A percentile compares a stretch with the other conserved stretches of the same genome.
These are phyloP conservation scores for Thysanoteuthis rhombus DNA, from an alignment of 2,888 invertebrate genomes.

Conservation along the genomic window DNA sequence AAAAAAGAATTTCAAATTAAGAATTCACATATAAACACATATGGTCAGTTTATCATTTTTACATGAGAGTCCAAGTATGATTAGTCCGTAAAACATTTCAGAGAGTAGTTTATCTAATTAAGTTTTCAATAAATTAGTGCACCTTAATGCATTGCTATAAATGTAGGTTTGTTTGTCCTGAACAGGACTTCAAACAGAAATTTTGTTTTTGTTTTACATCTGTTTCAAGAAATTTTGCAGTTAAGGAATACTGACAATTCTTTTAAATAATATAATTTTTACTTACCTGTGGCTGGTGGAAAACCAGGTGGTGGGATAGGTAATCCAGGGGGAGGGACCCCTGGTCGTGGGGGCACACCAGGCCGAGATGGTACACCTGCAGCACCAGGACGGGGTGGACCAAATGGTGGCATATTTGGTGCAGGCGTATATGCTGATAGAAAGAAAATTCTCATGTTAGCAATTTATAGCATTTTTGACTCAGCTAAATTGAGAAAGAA, in stretches of 20 bases:
- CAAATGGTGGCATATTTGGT: constrained; percentile 30
- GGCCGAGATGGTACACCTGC: constrained; percentile 41
- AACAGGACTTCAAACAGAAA: too few species aligned
- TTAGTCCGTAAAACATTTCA: too few species aligned
- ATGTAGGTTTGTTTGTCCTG: too few species aligned
- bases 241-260: too few species aligned
- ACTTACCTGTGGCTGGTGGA: constrained; percentile 41
- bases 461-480: not conserved
- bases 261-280: not conserved
- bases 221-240: too few species aligned
- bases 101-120: too few species aligned
- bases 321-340: constrained; percentile 40
- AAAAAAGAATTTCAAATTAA: not conserved
- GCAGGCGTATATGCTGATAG: constrained; percentile 1
- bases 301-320: constrained; percentile 41
- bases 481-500: not conserved
- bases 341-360: constrained; percentile 39
- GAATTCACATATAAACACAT: not conserved
- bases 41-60: not conserved
- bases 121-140: too few species aligned
- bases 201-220: too few species aligned
- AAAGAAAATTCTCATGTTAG: not conserved
- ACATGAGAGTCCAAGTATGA: not conserved
- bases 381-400: constrained; percentile 26
- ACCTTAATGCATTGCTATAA: too few species aligned